Evolutionary conservation across 2,113 vertebrate species (phyloP).

Genomic region (Atlantisia rogersi): DNA sequence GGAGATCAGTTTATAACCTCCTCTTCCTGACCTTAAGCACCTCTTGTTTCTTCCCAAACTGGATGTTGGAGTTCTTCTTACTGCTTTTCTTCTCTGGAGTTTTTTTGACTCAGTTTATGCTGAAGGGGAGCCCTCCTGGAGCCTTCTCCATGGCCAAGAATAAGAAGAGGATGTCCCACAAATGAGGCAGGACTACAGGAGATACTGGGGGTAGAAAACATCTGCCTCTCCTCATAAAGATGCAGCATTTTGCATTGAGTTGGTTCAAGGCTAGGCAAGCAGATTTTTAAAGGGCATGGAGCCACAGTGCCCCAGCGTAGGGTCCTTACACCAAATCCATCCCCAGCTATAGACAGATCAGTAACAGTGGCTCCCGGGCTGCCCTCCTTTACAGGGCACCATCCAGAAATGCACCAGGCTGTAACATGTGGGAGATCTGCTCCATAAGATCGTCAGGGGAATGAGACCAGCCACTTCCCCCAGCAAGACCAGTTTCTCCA

Average conservation of each 20-base stretch:
- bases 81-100: background rate
- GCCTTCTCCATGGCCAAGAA: rapidly evolving
- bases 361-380: background rate
- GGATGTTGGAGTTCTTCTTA: background rate
- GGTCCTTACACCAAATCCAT: background rate
- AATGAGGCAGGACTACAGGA: background rate
- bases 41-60: background rate
- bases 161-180: background rate
- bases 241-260: background rate
- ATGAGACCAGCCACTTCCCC: background rate
- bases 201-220: background rate
- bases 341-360: background rate
- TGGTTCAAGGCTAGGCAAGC: background rate
- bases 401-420: background rate
- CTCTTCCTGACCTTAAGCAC: background rate
- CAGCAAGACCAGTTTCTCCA: background rate
- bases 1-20: background rate
- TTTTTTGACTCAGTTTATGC: background rate
- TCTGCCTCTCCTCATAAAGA: slow-evolving; percentile 2
- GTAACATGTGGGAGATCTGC: background rate
- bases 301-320: rapidly evolving
- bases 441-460: background rate
- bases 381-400: background rate
- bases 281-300: background rate
- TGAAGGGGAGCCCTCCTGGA: background rate